Evolutionary conservation across 2,113 vertebrate species (phyloP).

Genomic region (Lanius collurio): DNA sequence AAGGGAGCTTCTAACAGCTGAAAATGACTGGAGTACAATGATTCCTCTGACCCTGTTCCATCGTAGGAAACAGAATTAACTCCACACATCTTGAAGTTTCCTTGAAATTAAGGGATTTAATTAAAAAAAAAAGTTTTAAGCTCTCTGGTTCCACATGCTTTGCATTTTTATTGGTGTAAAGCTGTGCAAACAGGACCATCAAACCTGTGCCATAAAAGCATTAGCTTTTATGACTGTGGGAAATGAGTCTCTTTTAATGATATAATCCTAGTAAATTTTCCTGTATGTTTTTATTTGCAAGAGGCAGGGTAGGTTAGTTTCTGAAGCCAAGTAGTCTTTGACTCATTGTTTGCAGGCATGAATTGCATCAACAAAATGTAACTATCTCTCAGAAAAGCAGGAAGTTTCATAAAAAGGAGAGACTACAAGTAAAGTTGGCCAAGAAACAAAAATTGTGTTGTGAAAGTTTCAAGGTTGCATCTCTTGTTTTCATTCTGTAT

Average conservation of each 20-base stretch:
- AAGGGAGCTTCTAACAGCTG: neutral
- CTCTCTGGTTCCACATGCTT: neutral
- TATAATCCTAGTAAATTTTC: neutral
- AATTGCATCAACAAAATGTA: neutral
- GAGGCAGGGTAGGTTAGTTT: neutral
- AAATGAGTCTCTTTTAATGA: neutral
- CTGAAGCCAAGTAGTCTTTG: neutral
- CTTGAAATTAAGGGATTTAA: neutral
- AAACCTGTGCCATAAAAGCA: neutral
- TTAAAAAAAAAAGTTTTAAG: neutral
- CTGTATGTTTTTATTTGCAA: neutral
- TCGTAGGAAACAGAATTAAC: neutral
- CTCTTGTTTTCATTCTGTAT: slow-evolving; percentile 39
- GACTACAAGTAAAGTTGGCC: neutral
- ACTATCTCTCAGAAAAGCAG: slow-evolving; percentile 1
- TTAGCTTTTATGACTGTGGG: neutral
- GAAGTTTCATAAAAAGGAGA: slow-evolving; percentile 29
- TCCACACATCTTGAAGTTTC: neutral
- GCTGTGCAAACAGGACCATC: neutral
- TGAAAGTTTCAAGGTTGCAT: slow-evolving; percentile 54
- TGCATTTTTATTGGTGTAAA: neutral
- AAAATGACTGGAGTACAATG: neutral
- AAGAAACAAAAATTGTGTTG: slow-evolving; percentile 24
- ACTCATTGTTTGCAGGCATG: slow-evolving; percentile 15
- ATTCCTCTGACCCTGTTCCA: neutral